Base-by-base conservation (phyloP, 2,888 invertebrate genomes). In the Sarcophaga caerulescens region DNA sequence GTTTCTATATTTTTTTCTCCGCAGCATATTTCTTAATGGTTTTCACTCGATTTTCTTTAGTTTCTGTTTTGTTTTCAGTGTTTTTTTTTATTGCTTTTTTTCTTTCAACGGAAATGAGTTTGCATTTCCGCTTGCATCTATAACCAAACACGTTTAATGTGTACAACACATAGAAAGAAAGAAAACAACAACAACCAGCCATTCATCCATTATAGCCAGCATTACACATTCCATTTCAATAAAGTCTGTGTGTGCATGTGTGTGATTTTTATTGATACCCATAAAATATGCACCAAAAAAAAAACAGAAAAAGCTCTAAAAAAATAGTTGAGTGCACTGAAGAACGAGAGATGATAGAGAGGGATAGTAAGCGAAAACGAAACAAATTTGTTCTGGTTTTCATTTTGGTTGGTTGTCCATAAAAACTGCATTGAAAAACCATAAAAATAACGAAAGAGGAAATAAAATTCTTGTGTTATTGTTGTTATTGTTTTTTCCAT, bases 71-170 rank as follows among this genome's bases (percentile, higher is more conserved):
- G 35, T 35, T 44, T 70, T 65, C n/a, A 44, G 35, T 65, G 6
- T 17, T 14, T 44, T 8, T 21, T 44, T 68, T 79, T 83, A 77
- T 81, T 81, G 81, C 81, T 84, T 86, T 81, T 86, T 74, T 71
- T 78, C 75, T 70, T 47, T 71, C 12, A 81, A 70, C 84, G 86
- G 86, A 86, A 86, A 86, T 86, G 86, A 81, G 86, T 86, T 86
- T 86, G 86, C 84, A 86, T 86, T 86, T 86, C 86, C 86, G 77
- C 45, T 84, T 74, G 77, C 74, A 84, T 68, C 62, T 70, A 84
- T 84, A 75, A 81, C 14, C 4, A 12, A 47, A 47, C 44, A 59
- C 44, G 45, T 76, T 79, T 70, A 84, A 84, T 84, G 84, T 59
- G 35, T 52, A 63, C 23, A 62, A 25, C 21, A 63, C n/a, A 47